phyloP scores from a whole-genome alignment of 2,888 invertebrate genomes.

The Trilocha varians region DNA sequence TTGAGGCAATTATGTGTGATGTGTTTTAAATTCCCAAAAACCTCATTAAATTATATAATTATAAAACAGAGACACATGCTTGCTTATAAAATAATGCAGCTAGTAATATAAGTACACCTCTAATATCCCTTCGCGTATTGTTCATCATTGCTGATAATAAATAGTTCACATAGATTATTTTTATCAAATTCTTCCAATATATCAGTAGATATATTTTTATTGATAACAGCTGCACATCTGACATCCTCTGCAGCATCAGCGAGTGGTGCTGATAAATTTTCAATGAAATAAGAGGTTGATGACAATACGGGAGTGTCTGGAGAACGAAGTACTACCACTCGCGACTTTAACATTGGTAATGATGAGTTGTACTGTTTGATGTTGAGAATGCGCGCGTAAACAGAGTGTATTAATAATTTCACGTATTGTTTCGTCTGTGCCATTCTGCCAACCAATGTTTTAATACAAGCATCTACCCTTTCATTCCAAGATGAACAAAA shows the following conservation, averaged over 20 bases:
- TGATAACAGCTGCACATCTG: constrained; percentile 27
- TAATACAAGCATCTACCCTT: constrained; percentile 27
- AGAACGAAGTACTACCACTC: constrained; percentile 24
- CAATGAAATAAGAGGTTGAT: constrained; percentile 10
- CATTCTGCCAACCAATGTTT: constrained; percentile 29
- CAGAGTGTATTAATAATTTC: constrained; percentile 26
- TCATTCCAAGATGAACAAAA: constrained; percentile 19
- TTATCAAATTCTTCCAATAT: constrained; percentile 21
- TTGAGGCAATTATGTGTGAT: too few species aligned
- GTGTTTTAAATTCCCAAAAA: too few species aligned
- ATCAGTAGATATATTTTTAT: constrained; percentile 20
- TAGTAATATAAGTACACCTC: too few species aligned
- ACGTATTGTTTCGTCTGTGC: constrained; percentile 40
- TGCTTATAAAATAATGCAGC: too few species aligned
- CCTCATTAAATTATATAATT: too few species aligned
- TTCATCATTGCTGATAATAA: not conserved
- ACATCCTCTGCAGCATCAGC: constrained; percentile 21
- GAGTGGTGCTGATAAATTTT: constrained; percentile 12
- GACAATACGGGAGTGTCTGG: constrained; percentile 2
- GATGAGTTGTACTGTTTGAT: constrained; percentile 14
- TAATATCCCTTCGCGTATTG: too few species aligned
- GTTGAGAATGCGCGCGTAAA: constrained; percentile 23
- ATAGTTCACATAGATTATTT: constrained; percentile 27
- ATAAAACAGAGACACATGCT: too few species aligned
- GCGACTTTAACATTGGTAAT: constrained; percentile 22